A percentile compares a stretch with the other conserved stretches of the same genome.
Conservation (phyloP, 2,888 invertebrate species). For the Lasius fuliginosus region DNA sequence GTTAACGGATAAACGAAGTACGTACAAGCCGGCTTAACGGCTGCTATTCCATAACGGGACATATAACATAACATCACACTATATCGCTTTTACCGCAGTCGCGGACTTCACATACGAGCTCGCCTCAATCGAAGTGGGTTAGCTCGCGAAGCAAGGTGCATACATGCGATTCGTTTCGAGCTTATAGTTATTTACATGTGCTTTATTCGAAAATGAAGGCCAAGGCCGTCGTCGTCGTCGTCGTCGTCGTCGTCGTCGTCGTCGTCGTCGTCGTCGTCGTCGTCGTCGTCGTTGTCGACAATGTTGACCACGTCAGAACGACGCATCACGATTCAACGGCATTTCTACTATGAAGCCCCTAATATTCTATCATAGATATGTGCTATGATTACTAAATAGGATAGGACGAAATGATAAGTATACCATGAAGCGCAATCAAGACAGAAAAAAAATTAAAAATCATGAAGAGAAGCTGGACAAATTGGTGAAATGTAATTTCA, state of each 20-base stretch:
- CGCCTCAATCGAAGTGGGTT: slow-evolving; percentile 67
- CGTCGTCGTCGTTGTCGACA: slow-evolving; percentile 23
- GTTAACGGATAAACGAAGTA: slow-evolving; percentile 73
- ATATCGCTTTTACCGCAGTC: slow-evolving; percentile 74
- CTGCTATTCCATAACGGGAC: slow-evolving; percentile 70
- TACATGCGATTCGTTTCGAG: slow-evolving; percentile 75
- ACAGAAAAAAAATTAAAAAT: neutral
- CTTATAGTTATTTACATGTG: slow-evolving; percentile 67
- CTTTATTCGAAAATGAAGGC: slow-evolving; percentile 76
- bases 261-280: slow-evolving; percentile 38
- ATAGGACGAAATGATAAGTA: neutral
- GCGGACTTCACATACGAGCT: slow-evolving; percentile 76
- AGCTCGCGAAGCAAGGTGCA: slow-evolving; percentile 73
- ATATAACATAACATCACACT: slow-evolving; percentile 61
- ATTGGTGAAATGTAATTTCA: neutral
- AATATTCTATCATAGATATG: neutral
- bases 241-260: slow-evolving; percentile 15
- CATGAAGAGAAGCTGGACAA: neutral
- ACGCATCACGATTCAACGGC: slow-evolving; percentile 14
- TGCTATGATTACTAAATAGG: neutral
- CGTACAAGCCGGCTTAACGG: slow-evolving; percentile 54
- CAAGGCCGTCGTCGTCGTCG: slow-evolving; percentile 74
- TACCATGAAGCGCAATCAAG: neutral
- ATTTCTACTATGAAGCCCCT: neutral
- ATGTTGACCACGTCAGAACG: slow-evolving; percentile 1